Evolutionary conservation across 2,113 vertebrate genomes (phyloP).

Genomic region (Trogon melanurus): DNA sequence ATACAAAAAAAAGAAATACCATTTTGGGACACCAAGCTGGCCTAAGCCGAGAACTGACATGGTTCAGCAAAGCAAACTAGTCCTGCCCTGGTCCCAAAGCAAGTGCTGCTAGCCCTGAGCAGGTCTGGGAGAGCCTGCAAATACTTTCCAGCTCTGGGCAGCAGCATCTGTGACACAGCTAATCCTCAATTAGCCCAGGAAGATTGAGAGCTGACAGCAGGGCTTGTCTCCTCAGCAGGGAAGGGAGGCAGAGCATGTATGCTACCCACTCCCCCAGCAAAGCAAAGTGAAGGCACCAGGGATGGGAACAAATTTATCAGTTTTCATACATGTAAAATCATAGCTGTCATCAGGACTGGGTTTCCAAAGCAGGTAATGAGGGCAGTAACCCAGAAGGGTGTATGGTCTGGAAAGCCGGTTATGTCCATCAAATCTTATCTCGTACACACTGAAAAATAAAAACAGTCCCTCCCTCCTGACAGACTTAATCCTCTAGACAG

Average conservation of each 20-base stretch:
- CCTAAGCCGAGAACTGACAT: neutral
- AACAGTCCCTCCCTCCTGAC: neutral
- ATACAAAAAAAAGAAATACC: neutral
- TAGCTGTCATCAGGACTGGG: fast-evolving
- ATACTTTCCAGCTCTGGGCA: neutral
- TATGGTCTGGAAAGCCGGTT: neutral
- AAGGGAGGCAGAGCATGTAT: neutral
- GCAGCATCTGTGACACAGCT: slow-evolving; percentile 18
- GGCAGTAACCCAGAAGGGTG: neutral
- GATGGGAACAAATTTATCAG: neutral
- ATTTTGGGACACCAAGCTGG: neutral
- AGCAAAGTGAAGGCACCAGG: neutral
- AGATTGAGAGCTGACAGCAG: neutral
- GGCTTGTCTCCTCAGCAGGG: neutral
- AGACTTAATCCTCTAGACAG: neutral
- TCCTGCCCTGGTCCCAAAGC: neutral
- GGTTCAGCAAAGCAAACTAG: neutral
- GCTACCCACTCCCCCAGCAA: neutral
- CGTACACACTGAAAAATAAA: neutral
- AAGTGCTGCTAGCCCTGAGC: neutral
- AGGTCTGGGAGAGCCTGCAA: neutral
- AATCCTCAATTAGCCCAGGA: neutral
- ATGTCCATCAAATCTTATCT: neutral
- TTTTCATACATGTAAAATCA: neutral
- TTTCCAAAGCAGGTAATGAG: neutral